Conservation (phyloP, 2,888 invertebrate species). For the Leptura quadrifasciata region DNA sequence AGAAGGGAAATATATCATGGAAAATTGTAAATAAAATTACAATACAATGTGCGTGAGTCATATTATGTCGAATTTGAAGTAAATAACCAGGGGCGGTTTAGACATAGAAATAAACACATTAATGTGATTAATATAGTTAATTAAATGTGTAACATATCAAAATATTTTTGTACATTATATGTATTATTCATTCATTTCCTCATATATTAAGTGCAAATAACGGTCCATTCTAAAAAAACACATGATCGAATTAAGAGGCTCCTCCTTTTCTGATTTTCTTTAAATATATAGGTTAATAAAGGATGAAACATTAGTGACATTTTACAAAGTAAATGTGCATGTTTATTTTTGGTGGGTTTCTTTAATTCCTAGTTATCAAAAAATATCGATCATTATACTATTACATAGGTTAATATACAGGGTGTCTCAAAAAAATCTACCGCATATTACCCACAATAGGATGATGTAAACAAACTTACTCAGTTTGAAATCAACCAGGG, state of each 20-base stretch:
- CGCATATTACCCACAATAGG: too few species aligned
- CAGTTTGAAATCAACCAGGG: too few species aligned
- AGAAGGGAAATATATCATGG: slow-evolving; percentile 11
- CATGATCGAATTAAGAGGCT: neutral
- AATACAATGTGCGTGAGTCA: slow-evolving; percentile 37
- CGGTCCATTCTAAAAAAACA: neutral
- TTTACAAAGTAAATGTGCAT: too few species aligned
- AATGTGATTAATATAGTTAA: slow-evolving; percentile 21
- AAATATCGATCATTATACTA: too few species aligned
- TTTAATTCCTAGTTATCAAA: too few species aligned
- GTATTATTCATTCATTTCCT: neutral
- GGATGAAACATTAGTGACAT: too few species aligned
- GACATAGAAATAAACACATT: slow-evolving; percentile 25
- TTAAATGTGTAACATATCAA: slow-evolving; percentile 1
- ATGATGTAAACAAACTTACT: too few species aligned
- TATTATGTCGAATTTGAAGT: slow-evolving; percentile 18
- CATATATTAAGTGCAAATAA: neutral
- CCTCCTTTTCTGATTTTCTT: too few species aligned
- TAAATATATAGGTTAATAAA: too few species aligned
- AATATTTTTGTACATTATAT: slow-evolving; percentile 12
- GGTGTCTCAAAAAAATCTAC: too few species aligned
- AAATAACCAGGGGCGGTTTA: slow-evolving; percentile 22
- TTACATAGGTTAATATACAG: too few species aligned
- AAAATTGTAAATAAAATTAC: slow-evolving; percentile 30
- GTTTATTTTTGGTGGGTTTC: too few species aligned